Evolutionary conservation across 2,888 invertebrate species (phyloP).

Genomic region (Drosophila nr. medialis): DNA sequence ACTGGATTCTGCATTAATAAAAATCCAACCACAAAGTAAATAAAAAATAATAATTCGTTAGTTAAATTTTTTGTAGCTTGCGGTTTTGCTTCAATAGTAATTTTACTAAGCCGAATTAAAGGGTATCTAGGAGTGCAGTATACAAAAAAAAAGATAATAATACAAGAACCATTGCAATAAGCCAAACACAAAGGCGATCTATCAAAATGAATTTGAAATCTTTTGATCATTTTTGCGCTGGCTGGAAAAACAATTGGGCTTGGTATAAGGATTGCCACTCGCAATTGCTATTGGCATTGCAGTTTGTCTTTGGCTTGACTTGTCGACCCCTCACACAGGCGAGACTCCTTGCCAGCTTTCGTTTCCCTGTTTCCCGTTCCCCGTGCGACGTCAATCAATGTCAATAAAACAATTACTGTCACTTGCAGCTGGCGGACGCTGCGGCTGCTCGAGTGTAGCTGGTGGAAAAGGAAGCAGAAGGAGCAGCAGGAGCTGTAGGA

Average conservation of each 20-base stretch:
- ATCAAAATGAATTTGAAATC: slow-evolving; percentile 81
- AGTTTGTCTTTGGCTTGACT: slow-evolving; percentile 79
- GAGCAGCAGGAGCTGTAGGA: neutral
- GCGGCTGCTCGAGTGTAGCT: slow-evolving; percentile 18
- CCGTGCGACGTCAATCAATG: slow-evolving; percentile 80
- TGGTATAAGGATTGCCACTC: slow-evolving; percentile 39
- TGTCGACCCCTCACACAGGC: slow-evolving; percentile 33
- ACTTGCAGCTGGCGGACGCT: slow-evolving; percentile 70
- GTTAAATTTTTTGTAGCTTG: neutral
- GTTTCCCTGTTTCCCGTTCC: slow-evolving; percentile 8
- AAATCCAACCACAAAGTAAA: neutral
- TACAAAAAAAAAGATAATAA: neutral
- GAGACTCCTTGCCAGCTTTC: slow-evolving; percentile 16
- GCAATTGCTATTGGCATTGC: slow-evolving; percentile 64
- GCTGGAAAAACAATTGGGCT: slow-evolving; percentile 31
- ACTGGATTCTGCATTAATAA: no score
- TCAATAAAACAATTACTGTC: slow-evolving; percentile 83
- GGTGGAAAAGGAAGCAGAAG: neutral
- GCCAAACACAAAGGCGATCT: slow-evolving; percentile 63
- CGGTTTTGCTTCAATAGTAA: neutral
- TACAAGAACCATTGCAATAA: slow-evolving; percentile 3
- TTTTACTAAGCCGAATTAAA: slow-evolving; percentile 2
- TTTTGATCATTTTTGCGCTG: slow-evolving; percentile 80
- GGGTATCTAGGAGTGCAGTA: slow-evolving; percentile 27
- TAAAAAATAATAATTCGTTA: neutral